Evolutionary conservation across 2,888 invertebrate species (phyloP).

Genomic region (Hypsopygia costalis): DNA sequence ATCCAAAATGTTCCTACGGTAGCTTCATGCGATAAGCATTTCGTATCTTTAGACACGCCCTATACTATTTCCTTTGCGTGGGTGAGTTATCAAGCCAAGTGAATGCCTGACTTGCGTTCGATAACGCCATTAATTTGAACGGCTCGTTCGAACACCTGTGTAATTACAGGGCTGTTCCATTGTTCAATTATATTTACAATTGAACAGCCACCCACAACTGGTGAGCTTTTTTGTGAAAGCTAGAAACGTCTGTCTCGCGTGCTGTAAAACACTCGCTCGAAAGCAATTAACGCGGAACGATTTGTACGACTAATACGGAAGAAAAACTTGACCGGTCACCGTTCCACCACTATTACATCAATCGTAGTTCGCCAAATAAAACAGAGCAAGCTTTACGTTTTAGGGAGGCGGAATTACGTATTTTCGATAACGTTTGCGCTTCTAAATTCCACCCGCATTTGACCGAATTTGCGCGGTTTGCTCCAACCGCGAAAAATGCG

Average conservation of each 20-base stretch:
- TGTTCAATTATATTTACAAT: slow-evolving; percentile 54
- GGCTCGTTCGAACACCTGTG: slow-evolving; percentile 37
- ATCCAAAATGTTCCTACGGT: slow-evolving; percentile 2
- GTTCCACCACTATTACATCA: slow-evolving; percentile 42
- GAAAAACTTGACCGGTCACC: slow-evolving; percentile 40
- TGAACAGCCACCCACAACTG: slow-evolving; percentile 39
- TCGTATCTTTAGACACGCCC: slow-evolving; percentile 10
- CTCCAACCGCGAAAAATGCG: slow-evolving; percentile 37
- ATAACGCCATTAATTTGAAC: slow-evolving; percentile 47
- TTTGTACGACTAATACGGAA: slow-evolving; percentile 45
- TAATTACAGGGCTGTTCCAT: slow-evolving; percentile 43
- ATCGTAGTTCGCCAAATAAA: slow-evolving; percentile 30
- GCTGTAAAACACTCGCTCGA: slow-evolving; percentile 40
- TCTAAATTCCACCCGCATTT: slow-evolving; percentile 42
- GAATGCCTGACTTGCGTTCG: slow-evolving; percentile 31
- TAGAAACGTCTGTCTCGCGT: slow-evolving; percentile 49
- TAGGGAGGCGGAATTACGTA: slow-evolving; percentile 38
- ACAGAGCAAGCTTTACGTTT: slow-evolving; percentile 24
- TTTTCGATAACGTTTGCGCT: slow-evolving; percentile 45
- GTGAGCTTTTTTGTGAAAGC: slow-evolving; percentile 37
- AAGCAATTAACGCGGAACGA: slow-evolving; percentile 54
- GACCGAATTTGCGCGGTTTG: slow-evolving; percentile 40
- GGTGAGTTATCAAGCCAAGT: slow-evolving; percentile 16
- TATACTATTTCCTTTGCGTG: slow-evolving; percentile 21
- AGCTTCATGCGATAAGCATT: slow-evolving; percentile 2